Conservation (phyloP, 2,113 vertebrate genomes). For the Takifugu bimaculatus region DNA sequence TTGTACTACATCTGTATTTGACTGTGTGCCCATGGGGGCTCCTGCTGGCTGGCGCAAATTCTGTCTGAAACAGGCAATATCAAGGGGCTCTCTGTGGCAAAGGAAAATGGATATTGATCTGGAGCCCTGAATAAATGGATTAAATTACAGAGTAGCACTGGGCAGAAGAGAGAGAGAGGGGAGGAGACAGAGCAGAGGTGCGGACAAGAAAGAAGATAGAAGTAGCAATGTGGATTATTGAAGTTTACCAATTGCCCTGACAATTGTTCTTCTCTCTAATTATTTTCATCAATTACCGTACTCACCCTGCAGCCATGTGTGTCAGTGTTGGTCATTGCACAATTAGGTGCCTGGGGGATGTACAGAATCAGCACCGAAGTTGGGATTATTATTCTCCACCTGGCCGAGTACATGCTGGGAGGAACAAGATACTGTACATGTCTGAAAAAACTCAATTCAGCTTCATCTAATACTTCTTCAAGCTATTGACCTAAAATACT, state of each 20-base stretch:
- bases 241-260: conserved; percentile 7
- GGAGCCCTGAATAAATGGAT: conserved; percentile 71
- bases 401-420: too few species aligned
- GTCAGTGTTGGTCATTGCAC: too few species aligned
- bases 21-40: conserved; percentile 45
- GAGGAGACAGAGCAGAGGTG: conserved; percentile 9
- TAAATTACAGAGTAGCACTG: conserved; percentile 62
- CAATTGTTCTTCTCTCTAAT: too few species aligned
- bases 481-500: conserved; percentile 41
- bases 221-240: conserved; percentile 2
- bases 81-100: conserved; percentile 51
- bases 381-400: too few species aligned
- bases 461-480: conserved; percentile 13
- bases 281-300: too few species aligned
- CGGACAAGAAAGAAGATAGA: conserved; percentile 31
- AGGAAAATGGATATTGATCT: conserved; percentile 72
- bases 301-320: too few species aligned
- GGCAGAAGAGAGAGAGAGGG: conserved; percentile 23
- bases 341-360: too few species aligned
- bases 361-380: too few species aligned
- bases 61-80: conserved; percentile 50
- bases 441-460: too few species aligned
- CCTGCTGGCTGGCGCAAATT: conserved; percentile 50
- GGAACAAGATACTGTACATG: too few species aligned
- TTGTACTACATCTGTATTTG: conserved; percentile 45